Evolutionary conservation across 2,797 vertebrate genomes (phyloP).

Genomic region (Sebastes flavidus): DNA sequence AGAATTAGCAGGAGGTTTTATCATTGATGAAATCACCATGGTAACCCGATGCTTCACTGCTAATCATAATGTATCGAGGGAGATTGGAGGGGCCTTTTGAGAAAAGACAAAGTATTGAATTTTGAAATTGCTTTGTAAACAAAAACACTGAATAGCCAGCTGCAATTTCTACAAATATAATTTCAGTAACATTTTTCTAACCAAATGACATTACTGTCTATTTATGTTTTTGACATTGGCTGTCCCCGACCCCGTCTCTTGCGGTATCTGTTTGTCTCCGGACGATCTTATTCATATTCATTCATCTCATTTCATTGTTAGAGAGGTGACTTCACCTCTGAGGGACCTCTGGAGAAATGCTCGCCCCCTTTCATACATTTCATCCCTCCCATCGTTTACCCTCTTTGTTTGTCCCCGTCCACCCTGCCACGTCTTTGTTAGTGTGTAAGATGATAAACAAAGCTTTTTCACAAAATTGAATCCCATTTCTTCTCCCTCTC

Average conservation of each 20-base stretch:
- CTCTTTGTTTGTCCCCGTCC: not conserved
- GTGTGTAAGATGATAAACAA: not conserved
- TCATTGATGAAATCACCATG: slow-evolving; percentile 28
- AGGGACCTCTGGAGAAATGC: slow-evolving; percentile 20
- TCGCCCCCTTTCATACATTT: not conserved
- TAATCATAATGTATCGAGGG: not conserved
- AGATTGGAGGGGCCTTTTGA: not conserved
- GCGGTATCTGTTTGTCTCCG: not conserved
- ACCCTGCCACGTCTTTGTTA: not conserved
- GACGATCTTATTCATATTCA: slow-evolving; percentile 30
- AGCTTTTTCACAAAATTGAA: not conserved
- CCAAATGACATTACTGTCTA: slow-evolving; percentile 8
- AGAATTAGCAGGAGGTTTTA: slow-evolving; percentile 20
- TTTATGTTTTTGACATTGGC: slow-evolving; percentile 39
- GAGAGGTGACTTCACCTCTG: slow-evolving; percentile 3
- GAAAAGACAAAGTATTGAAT: not conserved
- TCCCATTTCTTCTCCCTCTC: not conserved
- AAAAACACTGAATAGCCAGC: slow-evolving; percentile 34
- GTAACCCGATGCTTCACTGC: slow-evolving; percentile 16
- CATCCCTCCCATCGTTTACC: not conserved
- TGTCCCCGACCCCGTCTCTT: slow-evolving; percentile 3
- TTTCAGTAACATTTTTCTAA: slow-evolving; percentile 28
- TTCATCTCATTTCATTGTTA: slow-evolving; percentile 23
- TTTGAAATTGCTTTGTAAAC: slow-evolving; percentile 20
- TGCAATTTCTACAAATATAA: slow-evolving; percentile 38